phyloP scores from a whole-genome alignment of 1,140 invertebrate species.

The Microplitis demolitor region DNA sequence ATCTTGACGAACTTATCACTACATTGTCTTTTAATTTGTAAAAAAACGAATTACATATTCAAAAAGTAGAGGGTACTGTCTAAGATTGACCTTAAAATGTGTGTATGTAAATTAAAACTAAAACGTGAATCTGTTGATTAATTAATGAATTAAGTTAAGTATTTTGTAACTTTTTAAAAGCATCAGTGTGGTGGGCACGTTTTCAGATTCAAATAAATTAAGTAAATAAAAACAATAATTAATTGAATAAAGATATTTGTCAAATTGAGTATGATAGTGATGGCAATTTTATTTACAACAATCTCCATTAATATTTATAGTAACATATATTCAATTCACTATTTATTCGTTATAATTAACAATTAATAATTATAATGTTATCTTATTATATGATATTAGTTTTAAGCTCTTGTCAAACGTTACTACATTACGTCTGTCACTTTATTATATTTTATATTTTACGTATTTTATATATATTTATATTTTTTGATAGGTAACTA shows the following conservation, averaged over 20 bases:
- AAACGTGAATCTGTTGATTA: background rate
- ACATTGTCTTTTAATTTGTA: too few relatives aligned
- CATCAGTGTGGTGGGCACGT: slow-evolving; percentile 5
- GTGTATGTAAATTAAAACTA: background rate
- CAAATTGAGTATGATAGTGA: slow-evolving; percentile 34
- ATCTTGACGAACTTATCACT: too few relatives aligned
- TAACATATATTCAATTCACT: background rate
- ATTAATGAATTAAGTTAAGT: slow-evolving; percentile 28
- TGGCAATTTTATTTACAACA: slow-evolving; percentile 55
- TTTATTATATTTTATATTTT: background rate
- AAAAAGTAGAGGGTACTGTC: too few relatives aligned
- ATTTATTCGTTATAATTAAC: background rate
- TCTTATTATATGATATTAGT: slow-evolving; percentile 13
- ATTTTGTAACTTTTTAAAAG: slow-evolving; percentile 49
- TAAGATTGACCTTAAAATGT: background rate
- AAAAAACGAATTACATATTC: too few relatives aligned
- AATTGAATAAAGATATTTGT: background rate
- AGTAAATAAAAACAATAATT: slow-evolving; percentile 33
- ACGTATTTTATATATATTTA: background rate
- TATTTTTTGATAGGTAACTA: background rate
- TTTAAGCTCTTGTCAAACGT: background rate
- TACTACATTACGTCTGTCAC: too few relatives aligned
- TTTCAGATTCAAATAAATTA: background rate
- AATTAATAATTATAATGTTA: slow-evolving; percentile 9
- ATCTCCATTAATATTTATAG: slow-evolving; percentile 1